These are phyloP conservation scores for Plectus sambesii DNA, from an alignment of 1,140 invertebrate genomes.

Conservation along the genomic window DNA sequence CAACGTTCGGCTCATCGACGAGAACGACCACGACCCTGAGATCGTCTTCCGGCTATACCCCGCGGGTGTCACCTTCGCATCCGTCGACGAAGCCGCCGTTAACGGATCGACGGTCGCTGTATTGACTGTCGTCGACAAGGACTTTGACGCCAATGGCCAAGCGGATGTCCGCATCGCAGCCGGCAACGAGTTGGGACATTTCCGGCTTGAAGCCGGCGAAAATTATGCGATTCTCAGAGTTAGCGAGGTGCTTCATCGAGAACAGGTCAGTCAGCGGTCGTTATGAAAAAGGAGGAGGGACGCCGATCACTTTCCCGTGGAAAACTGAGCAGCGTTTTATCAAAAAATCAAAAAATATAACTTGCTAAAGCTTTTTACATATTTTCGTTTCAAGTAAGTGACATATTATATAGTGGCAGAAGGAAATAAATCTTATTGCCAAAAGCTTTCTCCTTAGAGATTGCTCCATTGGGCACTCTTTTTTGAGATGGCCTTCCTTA, in stretches of 20 bases:
- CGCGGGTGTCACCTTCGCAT: conserved; percentile 63
- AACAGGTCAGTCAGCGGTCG: no score
- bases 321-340: no score
- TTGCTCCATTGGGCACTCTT: no score
- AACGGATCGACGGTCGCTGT: conserved; percentile 80
- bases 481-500: no score
- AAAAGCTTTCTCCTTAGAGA: no score
- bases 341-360: no score
- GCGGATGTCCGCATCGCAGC: conserved; percentile 16
- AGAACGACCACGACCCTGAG: conserved; percentile 74
- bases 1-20: conserved; percentile 78
- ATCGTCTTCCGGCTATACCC: conserved; percentile 77
- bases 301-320: no score
- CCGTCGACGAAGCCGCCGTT: conserved; percentile 79
- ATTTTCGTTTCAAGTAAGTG: no score
- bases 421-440: no score
- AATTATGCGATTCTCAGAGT: conserved; percentile 5
- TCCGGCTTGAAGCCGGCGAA: conserved; percentile 3
- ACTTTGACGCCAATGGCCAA: conserved; percentile 71
- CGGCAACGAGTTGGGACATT: conserved; percentile 1
- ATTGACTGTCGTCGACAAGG: conserved; percentile 76
- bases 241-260: background rate
- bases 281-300: no score
- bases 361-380: no score
- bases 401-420: no score